Evolutionary conservation across 2,113 vertebrate genomes (phyloP), one percentile per base, ranked within the genome.

Genomic region (Phyllostomus hastatus): DNA sequence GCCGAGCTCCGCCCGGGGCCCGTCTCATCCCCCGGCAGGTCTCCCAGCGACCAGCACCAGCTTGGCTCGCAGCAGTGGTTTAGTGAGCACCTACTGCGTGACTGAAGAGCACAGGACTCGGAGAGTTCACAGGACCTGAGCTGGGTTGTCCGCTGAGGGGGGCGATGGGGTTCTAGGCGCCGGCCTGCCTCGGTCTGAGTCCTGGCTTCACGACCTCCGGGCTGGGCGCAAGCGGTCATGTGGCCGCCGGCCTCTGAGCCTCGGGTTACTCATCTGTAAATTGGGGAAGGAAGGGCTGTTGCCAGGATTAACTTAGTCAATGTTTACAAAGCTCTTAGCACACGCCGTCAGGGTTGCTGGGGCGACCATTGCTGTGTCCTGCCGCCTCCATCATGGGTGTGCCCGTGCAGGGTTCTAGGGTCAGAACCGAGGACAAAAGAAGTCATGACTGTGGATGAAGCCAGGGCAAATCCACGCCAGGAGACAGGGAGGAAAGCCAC

Each of bases 281-380:
- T 1, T n/a, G 85, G n/a, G 41, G 11, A 19, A 41, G 46, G 41
- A 5, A 2, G 52, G 54, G 43, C 78, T 4, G 5, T 22, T 5
- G 9, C 3, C n/a, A 46, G 52, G 11, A 14, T 19, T 6, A 2
- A 22, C 8, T 1, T 54, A 8, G 61, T 38, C 64, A 26, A 20
- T 5, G 4, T 35, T 10, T 1, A 12, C 0, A 9, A 24, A 57
- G 48, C 67, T 43, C 59, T 85, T 5, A 4, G 11, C 11, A 6
- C 33, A 2, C 17, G 2, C 33, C 4, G 14, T 10, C 33, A 12
- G 10, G 4, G 28, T 5, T 9, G 4, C 59, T 28, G 4, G n/a
- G 28, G 12, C 8, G n/a, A 1, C 4, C 3, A 50, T 4, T 9
- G 28, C 35, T 10, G 50, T n/a, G 41, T 33, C 28, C 35, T 33